These are phyloP conservation scores for Drosophila subsilvestris DNA, from an alignment of 2,888 invertebrate species.

Conservation along the genomic window DNA sequence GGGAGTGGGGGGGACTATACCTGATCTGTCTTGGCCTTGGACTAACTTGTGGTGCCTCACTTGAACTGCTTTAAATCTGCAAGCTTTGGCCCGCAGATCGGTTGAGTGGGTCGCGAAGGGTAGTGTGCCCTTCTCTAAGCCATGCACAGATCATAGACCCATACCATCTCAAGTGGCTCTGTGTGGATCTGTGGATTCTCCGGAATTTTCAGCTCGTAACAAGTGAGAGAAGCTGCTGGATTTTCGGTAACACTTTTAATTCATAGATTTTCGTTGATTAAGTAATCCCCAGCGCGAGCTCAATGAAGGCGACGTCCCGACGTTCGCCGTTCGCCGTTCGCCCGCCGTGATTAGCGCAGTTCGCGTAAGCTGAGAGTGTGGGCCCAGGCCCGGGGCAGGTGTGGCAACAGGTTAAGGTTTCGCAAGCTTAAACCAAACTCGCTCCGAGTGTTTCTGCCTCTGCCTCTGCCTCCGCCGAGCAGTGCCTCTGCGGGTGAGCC, in stretches of 20 bases:
- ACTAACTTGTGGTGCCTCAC: conserved; percentile 51
- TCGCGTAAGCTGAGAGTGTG: conserved; percentile 65
- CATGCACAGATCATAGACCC: conserved; percentile 38
- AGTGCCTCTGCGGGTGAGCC: conserved; percentile 44
- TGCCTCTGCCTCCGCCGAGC: background rate
- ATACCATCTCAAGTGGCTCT: conserved; percentile 49
- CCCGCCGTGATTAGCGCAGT: conserved; percentile 57
- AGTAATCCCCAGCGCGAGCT: conserved; percentile 64
- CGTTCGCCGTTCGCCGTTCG: conserved; percentile 52
- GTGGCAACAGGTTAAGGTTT: conserved; percentile 55
- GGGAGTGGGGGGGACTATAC: background rate
- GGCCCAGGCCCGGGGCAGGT: conserved; percentile 48
- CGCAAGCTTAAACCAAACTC: conserved; percentile 45
- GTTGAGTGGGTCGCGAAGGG: conserved; percentile 18
- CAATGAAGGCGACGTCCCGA: conserved; percentile 65
- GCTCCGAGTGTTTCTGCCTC: background rate
- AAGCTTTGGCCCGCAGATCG: conserved; percentile 23
- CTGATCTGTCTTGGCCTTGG: conserved; percentile 1
- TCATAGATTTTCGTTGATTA: conserved; percentile 74
- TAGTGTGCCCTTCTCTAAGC: conserved; percentile 55
- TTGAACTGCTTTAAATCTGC: conserved; percentile 49
- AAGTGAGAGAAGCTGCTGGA: conserved; percentile 52
- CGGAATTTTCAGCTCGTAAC: conserved; percentile 40
- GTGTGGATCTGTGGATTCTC: conserved; percentile 26
- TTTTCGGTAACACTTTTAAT: conserved; percentile 69